phyloP scores from a whole-genome alignment of 1,140 invertebrate genomes.

The Ridgeia piscesae region DNA sequence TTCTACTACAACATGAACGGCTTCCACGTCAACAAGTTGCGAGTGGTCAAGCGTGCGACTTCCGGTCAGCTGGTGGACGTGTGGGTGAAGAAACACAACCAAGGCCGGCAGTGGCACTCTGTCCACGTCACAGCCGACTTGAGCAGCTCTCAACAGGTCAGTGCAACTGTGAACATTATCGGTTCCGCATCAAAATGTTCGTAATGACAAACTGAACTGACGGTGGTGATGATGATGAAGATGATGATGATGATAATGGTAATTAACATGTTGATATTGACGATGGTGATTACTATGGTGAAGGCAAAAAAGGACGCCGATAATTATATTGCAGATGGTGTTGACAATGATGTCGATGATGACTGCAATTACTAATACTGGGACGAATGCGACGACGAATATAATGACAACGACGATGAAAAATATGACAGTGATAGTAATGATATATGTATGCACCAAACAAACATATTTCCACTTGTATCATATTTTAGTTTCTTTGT shows the following conservation, averaged over 20 bases:
- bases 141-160: neutral
- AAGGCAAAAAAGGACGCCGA: too few species aligned
- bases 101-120: constrained; percentile 35
- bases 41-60: neutral
- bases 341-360: too few species aligned
- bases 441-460: neutral
- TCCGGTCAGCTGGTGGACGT: constrained; percentile 4
- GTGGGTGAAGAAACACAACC: neutral
- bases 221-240: neutral
- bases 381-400: too few species aligned
- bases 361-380: too few species aligned
- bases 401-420: too few species aligned
- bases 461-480: neutral
- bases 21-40: constrained; percentile 15
- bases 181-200: neutral
- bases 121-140: constrained; percentile 29
- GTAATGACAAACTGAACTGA: neutral
- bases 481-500: neutral
- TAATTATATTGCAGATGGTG: too few species aligned
- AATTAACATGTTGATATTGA: neutral
- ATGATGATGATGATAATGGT: neutral
- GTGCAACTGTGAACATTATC: neutral
- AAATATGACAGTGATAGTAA: neutral
- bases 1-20: constrained; percentile 27
- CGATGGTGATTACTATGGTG: too few species aligned